phyloP scores from a whole-genome alignment of 2,113 vertebrate genomes.

The Australoheros scitulus region DNA sequence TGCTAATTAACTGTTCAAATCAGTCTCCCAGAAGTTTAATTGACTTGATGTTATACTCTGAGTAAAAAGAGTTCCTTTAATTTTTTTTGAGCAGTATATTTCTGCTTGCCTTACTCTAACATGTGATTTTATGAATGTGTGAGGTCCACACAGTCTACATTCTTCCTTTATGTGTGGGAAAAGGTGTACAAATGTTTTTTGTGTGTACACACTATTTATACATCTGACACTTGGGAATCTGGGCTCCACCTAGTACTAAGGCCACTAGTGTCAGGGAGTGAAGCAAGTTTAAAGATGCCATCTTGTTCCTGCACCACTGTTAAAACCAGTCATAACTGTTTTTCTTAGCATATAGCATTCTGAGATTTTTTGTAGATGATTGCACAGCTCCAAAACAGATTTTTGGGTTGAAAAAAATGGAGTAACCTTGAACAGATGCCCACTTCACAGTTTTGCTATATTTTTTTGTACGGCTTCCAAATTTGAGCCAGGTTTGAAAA shows the following conservation, averaged over 20 bases:
- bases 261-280: not conserved
- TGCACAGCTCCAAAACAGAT: not conserved
- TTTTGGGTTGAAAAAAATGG: not conserved
- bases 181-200: not conserved
- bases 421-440: conserved; percentile 5
- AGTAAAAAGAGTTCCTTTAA: too few relatives aligned
- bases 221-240: too few relatives aligned
- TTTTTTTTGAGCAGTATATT: too few relatives aligned
- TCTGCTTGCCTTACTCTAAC: not conserved
- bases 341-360: not conserved
- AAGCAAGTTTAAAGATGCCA: not conserved
- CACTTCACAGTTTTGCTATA: not conserved
- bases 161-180: not conserved
- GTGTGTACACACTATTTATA: too few relatives aligned
- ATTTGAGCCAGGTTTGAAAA: not conserved
- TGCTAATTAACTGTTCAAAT: too few relatives aligned
- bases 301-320: not conserved
- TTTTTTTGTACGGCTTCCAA: not conserved
- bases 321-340: not conserved
- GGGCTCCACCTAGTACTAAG: not conserved
- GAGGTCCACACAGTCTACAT: not conserved
- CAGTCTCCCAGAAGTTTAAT: too few relatives aligned
- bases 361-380: not conserved
- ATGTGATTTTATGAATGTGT: not conserved
- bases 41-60: too few relatives aligned